Base-by-base conservation (phyloP, 2,888 invertebrate genomes). In the Pteria penguin region DNA sequence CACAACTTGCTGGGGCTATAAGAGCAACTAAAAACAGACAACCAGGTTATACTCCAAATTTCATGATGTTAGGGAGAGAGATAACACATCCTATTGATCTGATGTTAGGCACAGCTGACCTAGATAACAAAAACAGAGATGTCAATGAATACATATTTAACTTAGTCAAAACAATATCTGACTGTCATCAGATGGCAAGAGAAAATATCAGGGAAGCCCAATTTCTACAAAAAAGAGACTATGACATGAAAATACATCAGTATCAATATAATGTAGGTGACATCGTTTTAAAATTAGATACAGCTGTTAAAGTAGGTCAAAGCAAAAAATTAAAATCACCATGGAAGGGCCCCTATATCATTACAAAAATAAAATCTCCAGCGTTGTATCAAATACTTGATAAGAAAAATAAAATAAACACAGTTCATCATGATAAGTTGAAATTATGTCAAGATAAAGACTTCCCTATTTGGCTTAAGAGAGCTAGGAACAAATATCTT, bases 1-100 rank as follows among this genome's bases (percentile, higher is more conserved):
- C 24, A 29, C 71, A 72, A 65, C 29, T 76, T 32, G 65, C 76
- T 29, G 76, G 71, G 4, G 71, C 76, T n/a, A 60, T 66, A 0
- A 24, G 76, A 22, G 66, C 65, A n/a, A 62, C 71, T 11, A 5
- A 69, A 69, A 78, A 81, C 55, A 32, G 78, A 2, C 58, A 66
- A 18, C 76, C 78, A 1, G 69, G 76, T 11, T 76, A 60, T 24
- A 73, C 80, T 4, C 68, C 78, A 55, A 80, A 80, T 55, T 61
- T 24, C 5, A 27, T 80, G 32, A 80, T 80, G 73, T 36, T 81
- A 0, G 81, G 78, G 61, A 78, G 52, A 71, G 68, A 68, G 18
- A 22, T 73, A 1, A 36, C 36, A 18, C 61, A 36, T n/a, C 79
- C 75, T 14, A 60, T 65, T 22, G 72, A 75, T 32, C 32, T 78